Conservation (phyloP, 2,113 vertebrate genomes). For the Triplophysa rosa region DNA sequence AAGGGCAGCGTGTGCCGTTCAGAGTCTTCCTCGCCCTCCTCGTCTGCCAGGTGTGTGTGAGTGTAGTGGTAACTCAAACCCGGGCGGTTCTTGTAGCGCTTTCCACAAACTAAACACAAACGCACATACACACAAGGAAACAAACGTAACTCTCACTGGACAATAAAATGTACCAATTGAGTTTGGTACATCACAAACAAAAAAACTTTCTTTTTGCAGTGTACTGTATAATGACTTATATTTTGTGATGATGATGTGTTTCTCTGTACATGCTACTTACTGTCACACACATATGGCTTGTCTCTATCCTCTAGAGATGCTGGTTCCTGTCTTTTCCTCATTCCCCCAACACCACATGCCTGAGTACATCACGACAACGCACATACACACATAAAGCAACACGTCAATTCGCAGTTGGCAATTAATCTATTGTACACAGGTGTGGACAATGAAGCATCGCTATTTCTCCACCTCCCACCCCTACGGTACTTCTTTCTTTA, state of each 20-base stretch:
- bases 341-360: slow-evolving; percentile 87
- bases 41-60: slow-evolving; percentile 92
- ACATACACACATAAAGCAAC: slow-evolving; percentile 27
- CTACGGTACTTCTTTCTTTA: neutral
- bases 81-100: slow-evolving; percentile 92
- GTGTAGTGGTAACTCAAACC: slow-evolving; percentile 95
- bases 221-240: neutral
- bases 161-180: neutral
- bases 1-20: slow-evolving; percentile 90
- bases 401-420: slow-evolving; percentile 18
- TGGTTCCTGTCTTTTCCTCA: slow-evolving; percentile 88
- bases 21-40: slow-evolving; percentile 88
- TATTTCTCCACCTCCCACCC: neutral
- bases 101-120: slow-evolving; percentile 82
- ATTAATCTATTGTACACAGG: slow-evolving; percentile 10
- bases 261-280: slow-evolving; percentile 72
- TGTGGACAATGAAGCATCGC: neutral
- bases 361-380: slow-evolving; percentile 53
- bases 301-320: slow-evolving; percentile 87
- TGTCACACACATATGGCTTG: slow-evolving; percentile 96
- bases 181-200: too few relatives aligned
- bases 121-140: slow-evolving; percentile 50
- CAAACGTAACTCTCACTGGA: neutral
- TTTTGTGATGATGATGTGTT: neutral
- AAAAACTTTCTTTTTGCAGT: neutral